Evolutionary conservation across 2,888 invertebrate genomes (phyloP), one percentile per base, ranked within the genome.

Genomic region (Elmis aenea): DNA sequence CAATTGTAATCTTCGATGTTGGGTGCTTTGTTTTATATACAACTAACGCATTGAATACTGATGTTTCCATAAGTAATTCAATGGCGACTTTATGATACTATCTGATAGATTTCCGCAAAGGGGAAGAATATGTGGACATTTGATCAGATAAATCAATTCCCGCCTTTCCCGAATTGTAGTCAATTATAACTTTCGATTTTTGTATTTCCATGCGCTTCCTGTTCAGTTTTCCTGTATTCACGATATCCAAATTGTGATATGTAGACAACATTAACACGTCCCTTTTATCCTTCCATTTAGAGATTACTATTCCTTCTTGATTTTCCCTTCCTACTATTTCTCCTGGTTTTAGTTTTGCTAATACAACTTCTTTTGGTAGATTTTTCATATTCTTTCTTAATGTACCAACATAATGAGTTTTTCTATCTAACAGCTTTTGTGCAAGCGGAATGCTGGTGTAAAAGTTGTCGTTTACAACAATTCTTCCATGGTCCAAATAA

Each of bases 381-480:
- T 11, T 20, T 28, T 18, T 28, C 9, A 18, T 9, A 18, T 18
- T 28, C 20, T 13, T 6, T 4, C 28, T 27, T 22, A 61, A 36
- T 26, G 55, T 58, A 38, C 55, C 58, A 24, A 55, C 40, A 16
- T 54, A 40, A 42, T 58, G 50, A 16, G 51, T 55, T 35, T 52
- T 45, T 41, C 48, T 44, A 6, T 44, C 25, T 31, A 53, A 24
- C 28, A 58, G 41, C 12, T 27, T 3, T 9, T 27, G 13, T 37
- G 46, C 50, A 26, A 51, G 45, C 27, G 41, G 35, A 21, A 55
- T 40, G 42, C 51, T 51, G 12, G 51, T 49, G 32, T 53, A 54
- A 35, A 33, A 52, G 38, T 52, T 52, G 33, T 54, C 48, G 4
- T 46, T 50, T 33, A 39, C 45, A 12, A 51, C 37, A 23, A 36